Evolutionary conservation across 2,113 vertebrate species (phyloP).

Genomic region (Pachypanchax playfairii): DNA sequence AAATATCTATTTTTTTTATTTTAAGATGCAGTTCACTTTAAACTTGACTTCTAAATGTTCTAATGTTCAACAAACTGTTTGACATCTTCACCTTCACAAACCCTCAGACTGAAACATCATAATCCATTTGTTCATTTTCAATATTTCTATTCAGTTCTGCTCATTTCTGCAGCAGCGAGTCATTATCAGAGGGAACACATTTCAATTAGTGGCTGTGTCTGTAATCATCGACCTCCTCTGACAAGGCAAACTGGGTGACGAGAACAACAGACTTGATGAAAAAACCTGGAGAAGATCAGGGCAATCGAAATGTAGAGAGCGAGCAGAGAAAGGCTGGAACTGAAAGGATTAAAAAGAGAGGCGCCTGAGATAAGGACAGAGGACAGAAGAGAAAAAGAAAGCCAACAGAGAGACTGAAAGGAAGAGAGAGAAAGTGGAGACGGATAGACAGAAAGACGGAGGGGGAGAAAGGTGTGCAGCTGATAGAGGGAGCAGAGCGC

Average conservation of each 20-base stretch:
- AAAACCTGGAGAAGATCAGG: conserved; percentile 8
- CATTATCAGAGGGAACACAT: conserved; percentile 58
- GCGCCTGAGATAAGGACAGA: conserved; percentile 37
- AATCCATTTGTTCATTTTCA: conserved; percentile 33
- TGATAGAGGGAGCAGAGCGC: conserved; percentile 65
- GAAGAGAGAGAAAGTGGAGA: conserved; percentile 12
- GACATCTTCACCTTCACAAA: conserved; percentile 46
- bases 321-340: conserved; percentile 26
- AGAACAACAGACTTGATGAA: conserved; percentile 29
- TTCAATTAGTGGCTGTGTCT: conserved; percentile 63
- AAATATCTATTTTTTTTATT: too few species aligned
- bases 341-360: conserved; percentile 45
- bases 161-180: conserved; percentile 34
- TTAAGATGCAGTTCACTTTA: too few species aligned
- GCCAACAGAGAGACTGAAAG: conserved; percentile 8
- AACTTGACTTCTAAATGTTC: too few species aligned
- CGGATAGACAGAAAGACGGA: conserved; percentile 32
- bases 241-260: conserved; percentile 50
- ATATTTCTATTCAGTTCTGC: conserved; percentile 47
- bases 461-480: conserved; percentile 43
- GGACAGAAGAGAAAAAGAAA: conserved; percentile 25
- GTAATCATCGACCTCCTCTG: conserved; percentile 55
- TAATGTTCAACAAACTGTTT: conserved; percentile 14
- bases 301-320: conserved; percentile 43
- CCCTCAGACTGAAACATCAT: conserved; percentile 29